phyloP scores from a whole-genome alignment of 2,797 vertebrate species.

The Dermochelys coriacea region DNA sequence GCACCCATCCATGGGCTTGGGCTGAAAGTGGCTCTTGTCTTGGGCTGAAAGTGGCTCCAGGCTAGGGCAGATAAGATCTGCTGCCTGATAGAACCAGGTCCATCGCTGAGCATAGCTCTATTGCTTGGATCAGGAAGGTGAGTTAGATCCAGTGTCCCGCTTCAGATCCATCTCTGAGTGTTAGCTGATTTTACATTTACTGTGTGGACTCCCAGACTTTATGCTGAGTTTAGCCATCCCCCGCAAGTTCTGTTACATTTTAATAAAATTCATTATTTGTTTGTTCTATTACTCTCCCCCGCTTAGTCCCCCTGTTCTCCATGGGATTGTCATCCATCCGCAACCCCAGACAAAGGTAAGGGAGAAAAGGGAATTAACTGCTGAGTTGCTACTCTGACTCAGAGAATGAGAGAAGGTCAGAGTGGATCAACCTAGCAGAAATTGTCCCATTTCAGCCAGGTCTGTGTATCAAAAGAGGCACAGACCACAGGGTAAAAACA shows the following conservation, averaged over 20 bases:
- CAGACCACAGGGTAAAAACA: not conserved
- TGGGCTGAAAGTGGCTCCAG: not conserved
- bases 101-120: not conserved
- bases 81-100: not conserved
- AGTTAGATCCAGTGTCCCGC: fast-evolving
- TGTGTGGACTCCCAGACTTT: fast-evolving
- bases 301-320: not conserved
- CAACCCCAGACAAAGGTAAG: not conserved
- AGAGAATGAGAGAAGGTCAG: not conserved
- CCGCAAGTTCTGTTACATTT: not conserved
- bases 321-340: fast-evolving
- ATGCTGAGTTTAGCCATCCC: not conserved
- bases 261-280: not conserved
- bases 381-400: fast-evolving
- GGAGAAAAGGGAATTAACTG: not conserved
- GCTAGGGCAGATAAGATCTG: not conserved
- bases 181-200: not conserved
- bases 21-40: not conserved
- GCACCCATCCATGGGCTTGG: not conserved
- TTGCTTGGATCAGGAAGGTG: not conserved
- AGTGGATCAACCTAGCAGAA: not conserved
- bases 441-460: not conserved
- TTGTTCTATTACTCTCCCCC: not conserved
- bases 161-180: not conserved
- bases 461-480: not conserved